phyloP scores from a whole-genome alignment of 2,888 invertebrate genomes.

The Clanis bilineata region DNA sequence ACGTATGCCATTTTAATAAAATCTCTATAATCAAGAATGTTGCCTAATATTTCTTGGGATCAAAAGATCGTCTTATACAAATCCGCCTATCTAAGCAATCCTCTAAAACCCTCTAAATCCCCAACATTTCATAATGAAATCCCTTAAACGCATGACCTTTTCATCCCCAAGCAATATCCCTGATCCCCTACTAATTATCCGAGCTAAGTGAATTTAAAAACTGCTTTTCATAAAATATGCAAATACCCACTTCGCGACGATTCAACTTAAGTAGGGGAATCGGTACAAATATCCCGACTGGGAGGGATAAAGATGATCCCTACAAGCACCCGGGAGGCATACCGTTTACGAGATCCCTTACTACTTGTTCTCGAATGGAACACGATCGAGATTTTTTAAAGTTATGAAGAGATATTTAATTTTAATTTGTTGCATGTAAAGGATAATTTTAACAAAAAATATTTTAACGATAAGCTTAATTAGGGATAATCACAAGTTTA shows the following conservation, averaged over 20 bases:
- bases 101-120: background rate
- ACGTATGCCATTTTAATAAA: too few relatives aligned
- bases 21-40: too few relatives aligned
- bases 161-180: constrained; percentile 6
- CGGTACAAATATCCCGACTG: constrained; percentile 40
- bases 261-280: constrained; percentile 36
- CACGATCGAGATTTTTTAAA: background rate
- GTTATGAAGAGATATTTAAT: too few relatives aligned
- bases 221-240: constrained; percentile 28
- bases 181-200: constrained; percentile 16
- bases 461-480: too few relatives aligned
- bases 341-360: constrained; percentile 29
- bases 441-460: too few relatives aligned
- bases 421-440: too few relatives aligned
- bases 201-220: constrained; percentile 17
- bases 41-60: too few relatives aligned
- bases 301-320: constrained; percentile 54
- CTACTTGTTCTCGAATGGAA: constrained; percentile 20
- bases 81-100: background rate
- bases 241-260: constrained; percentile 32
- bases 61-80: too few relatives aligned
- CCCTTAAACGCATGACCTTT: background rate
- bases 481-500: too few relatives aligned
- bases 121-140: constrained; percentile 5
- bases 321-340: constrained; percentile 38